Conservation (phyloP, 2,797 vertebrate genomes). For the Mormyrops boulengeri region DNA sequence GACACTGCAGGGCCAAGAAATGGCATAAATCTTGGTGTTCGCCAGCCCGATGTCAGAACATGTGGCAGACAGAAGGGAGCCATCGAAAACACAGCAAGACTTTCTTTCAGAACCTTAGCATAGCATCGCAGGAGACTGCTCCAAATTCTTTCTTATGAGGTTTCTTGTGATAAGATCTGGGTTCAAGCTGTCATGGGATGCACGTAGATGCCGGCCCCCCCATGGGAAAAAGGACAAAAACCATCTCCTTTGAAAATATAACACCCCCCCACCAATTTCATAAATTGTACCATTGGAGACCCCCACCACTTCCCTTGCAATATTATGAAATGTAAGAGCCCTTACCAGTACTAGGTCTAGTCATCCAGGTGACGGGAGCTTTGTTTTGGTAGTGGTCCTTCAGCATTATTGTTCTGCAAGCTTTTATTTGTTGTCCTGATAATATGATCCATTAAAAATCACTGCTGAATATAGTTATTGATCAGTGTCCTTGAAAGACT, state of each 20-base stretch:
- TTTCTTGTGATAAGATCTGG: neutral
- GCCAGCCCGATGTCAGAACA: constrained; percentile 35
- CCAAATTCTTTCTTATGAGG: neutral
- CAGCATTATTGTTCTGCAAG: neutral
- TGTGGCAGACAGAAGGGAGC: constrained; percentile 44
- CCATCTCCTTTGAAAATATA: neutral
- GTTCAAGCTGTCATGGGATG: neutral
- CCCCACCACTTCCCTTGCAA: neutral
- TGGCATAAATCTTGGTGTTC: constrained; percentile 42
- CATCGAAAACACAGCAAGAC: constrained; percentile 17
- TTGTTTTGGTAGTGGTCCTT: neutral
- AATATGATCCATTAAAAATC: neutral
- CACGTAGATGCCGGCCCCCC: neutral
- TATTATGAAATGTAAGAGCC: neutral
- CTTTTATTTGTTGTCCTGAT: neutral
- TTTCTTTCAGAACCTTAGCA: neutral
- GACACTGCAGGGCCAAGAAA: constrained; percentile 44
- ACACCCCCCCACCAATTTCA: neutral
- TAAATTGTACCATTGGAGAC: neutral
- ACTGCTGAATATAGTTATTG: neutral
- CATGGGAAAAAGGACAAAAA: neutral
- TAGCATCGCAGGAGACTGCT: neutral
- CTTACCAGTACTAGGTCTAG: neutral
- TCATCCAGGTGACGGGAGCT: neutral
- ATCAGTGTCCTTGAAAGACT: neutral